Base-by-base conservation (phyloP, 2,888 invertebrate genomes). In the Leptopilina drosophilae region DNA sequence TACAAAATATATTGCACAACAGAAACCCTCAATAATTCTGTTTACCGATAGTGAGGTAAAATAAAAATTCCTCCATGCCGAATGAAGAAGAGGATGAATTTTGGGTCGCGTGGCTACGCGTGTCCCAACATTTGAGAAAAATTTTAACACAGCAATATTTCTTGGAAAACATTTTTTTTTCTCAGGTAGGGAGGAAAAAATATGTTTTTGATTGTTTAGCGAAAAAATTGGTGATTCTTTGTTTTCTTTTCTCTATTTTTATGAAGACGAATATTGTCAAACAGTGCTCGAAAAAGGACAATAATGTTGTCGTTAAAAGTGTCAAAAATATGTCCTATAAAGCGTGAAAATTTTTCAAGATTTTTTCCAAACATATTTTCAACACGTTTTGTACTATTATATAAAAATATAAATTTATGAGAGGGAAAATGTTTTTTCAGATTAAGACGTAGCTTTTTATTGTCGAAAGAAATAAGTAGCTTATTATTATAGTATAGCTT, bases 81-180 rank as follows among this genome's bases (percentile, higher is more conserved):
- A 62, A 67, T 26, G 42, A 64, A 49, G 11, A 20, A 15, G 56
- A 20, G 15, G 20, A 8, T 14, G 40, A 9, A 12, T 49, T 42
- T 42, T 42, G 42, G 8, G 42, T 9, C 78, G 64, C 73, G 78
- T 78, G 78, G 67, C 78, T 46, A 20, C 78, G 78, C 78, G 78
- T 78, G 78, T 78, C 78, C 49, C 26, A 53, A 33, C 14, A 73
- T 73, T 56, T 14, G 59, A 12, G 69, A 33, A 33, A 33, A 33
- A 33, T 33, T 33, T 33, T 33, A 33, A 33, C 33, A 33, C 33
- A 73, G 53, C 53, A 73, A 49, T 26, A 53, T 53, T 33, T 33
- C 33, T 33, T 33, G 33, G 33, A 33, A 33, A 33, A 33, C 33
- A 33, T 33, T 33, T 33, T 33, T 33, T 33, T 53, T 53, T 69